Evolutionary conservation across 2,113 vertebrate species (phyloP), one percentile per base, ranked within the genome.

Genomic region (Chaetura pelagica): DNA sequence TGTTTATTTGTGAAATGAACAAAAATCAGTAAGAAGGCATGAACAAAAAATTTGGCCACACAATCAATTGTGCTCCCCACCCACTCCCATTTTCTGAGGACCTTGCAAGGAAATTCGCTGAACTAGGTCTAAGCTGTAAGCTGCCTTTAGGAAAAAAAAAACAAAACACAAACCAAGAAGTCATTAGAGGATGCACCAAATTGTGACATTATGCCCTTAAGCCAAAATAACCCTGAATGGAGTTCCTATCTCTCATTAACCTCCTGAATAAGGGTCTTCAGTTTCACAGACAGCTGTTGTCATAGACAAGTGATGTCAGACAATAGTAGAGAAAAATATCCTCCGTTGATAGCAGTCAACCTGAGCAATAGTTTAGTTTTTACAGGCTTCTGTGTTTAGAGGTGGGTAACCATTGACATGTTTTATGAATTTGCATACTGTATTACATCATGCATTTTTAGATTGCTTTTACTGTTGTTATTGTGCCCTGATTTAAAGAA

Each of bases 1-100:
- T 98, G 98, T 98, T 98, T 98, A 97, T 98, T 98, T 98, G 98
- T 98, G 98, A 98, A 98, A 98, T 98, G 98, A 98, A 98, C 98
- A 98, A 98, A 98, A 98, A 97, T 98, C 98, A 97, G 98, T 98
- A 98, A 98, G 98, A 97, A 98, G 98, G 97, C 98, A 98, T 97
- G 98, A 98, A 98, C 94, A 98, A 97, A 89, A 98, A 98, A 98
- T 98, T 97, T 98, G 98, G 97, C 98, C 96, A 35, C 96, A 71
- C 97, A 98, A 97, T 98, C 98, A 98, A 58, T 98, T 98, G 98
- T 97, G 96, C 81, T 96, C 93, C 86, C 62, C 89, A 95, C 94
- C 81, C 88, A 88, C 73, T 94, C 91, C 93, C 91, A 54, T 98
- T 97, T 98, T 96, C 97, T 97, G 98, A 98, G 97, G 97, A 97